Conservation (phyloP, 1,140 invertebrate genomes). For the Lasioglossum baleicum region DNA sequence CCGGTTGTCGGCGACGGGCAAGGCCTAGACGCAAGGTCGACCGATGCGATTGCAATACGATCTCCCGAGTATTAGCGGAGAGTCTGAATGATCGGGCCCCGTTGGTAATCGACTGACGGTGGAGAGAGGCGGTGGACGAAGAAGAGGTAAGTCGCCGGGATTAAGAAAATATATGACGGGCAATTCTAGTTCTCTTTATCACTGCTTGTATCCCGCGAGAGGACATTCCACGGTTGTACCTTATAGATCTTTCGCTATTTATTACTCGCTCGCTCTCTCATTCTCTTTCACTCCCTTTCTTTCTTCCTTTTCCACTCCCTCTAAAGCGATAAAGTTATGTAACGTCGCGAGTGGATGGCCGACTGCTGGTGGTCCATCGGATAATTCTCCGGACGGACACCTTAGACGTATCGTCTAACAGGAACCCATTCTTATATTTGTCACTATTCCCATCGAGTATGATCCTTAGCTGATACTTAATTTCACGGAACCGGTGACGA, state of each 20-base stretch:
- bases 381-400: not conserved
- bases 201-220: not conserved
- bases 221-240: constrained; percentile 6
- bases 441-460: not conserved
- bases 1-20: constrained; percentile 15
- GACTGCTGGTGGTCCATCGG: not conserved
- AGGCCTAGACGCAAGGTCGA: constrained; percentile 23
- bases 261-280: not conserved
- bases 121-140: not conserved
- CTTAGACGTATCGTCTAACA: not conserved
- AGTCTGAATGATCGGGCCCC: not conserved
- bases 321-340: not conserved
- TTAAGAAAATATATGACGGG: not conserved
- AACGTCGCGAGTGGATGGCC: not conserved
- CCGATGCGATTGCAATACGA: not conserved
- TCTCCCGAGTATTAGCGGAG: not conserved
- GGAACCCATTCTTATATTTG: not conserved
- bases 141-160: not conserved
- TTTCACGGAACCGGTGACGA: not conserved
- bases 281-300: not conserved
- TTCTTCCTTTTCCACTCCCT: not conserved
- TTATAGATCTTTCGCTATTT: constrained; percentile 4
- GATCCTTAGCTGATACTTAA: not conserved
- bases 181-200: not conserved
- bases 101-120: not conserved